phyloP scores from a whole-genome alignment of 2,113 vertebrate genomes.

The Poeciliopsis turrubarensis region DNA sequence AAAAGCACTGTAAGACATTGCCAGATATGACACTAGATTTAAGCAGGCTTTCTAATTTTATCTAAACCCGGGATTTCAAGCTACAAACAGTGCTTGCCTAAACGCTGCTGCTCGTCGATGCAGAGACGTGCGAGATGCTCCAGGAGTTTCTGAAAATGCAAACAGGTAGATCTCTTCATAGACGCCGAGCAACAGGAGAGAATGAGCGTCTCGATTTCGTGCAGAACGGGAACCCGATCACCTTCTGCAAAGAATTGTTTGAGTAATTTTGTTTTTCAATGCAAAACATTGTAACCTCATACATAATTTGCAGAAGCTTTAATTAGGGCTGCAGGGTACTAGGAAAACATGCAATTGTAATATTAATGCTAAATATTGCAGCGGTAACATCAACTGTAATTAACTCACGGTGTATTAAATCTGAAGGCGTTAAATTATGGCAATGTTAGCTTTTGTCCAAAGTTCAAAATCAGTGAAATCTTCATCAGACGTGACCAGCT shows the following conservation, averaged over 20 bases:
- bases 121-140: neutral
- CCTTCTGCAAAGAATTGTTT: neutral
- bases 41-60: constrained; percentile 7
- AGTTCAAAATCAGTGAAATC: neutral
- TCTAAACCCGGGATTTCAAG: neutral
- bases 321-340: neutral
- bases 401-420: neutral
- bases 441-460: neutral
- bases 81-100: neutral
- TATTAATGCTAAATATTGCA: neutral
- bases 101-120: neutral
- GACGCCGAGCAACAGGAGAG: neutral
- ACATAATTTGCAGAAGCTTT: neutral
- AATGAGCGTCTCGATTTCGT: too few species aligned
- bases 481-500: neutral
- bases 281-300: neutral
- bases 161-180: neutral
- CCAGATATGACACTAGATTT: constrained; percentile 8
- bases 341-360: neutral
- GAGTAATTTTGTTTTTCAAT: neutral
- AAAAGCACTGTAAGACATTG: constrained; percentile 11
- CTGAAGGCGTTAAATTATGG: too few species aligned
- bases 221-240: neutral
- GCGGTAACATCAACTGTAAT: neutral
- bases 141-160: neutral